phyloP scores from a whole-genome alignment of 2,888 invertebrate species.

The Petrolisthes cinctipes region DNA sequence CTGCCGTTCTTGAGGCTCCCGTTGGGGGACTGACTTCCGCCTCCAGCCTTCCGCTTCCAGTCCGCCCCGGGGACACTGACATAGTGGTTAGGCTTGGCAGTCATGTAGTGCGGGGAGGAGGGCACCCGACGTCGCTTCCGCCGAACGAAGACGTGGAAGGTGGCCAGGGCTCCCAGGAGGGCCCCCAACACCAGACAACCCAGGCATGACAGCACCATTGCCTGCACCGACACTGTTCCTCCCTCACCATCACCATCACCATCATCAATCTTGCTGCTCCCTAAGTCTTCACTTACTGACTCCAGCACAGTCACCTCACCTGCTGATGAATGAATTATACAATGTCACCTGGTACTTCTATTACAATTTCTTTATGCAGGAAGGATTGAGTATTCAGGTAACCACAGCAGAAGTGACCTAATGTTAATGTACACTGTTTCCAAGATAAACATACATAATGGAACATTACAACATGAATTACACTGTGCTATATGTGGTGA shows the following conservation, averaged over 20 bases:
- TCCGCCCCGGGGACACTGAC: slow-evolving; percentile 66
- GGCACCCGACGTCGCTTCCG: slow-evolving; percentile 71
- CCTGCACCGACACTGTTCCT: slow-evolving; percentile 48
- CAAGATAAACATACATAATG: no score
- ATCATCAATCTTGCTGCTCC: neutral
- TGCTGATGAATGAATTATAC: slow-evolving; percentile 50
- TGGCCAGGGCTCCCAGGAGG: slow-evolving; percentile 70
- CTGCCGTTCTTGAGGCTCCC: slow-evolving; percentile 54
- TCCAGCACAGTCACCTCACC: slow-evolving; percentile 36
- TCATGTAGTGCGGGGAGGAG: slow-evolving; percentile 85
- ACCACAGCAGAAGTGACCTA: neutral
- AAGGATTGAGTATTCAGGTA: neutral
- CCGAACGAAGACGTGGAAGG: slow-evolving; percentile 72
- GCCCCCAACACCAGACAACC: slow-evolving; percentile 69
- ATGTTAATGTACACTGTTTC: no score
- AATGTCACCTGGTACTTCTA: slow-evolving; percentile 31
- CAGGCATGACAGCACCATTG: slow-evolving; percentile 66
- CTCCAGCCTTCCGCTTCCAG: slow-evolving; percentile 71
- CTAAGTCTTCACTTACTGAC: slow-evolving; percentile 9
- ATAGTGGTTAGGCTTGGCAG: slow-evolving; percentile 69
- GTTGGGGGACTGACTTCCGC: slow-evolving; percentile 64
- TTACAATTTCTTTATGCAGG: neutral
- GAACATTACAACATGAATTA: no score
- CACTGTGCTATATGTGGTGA: neutral
- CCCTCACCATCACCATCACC: slow-evolving; percentile 6